These are phyloP conservation scores for Cyclina sinensis DNA, from an alignment of 1,140 invertebrate genomes.

Conservation along the genomic window DNA sequence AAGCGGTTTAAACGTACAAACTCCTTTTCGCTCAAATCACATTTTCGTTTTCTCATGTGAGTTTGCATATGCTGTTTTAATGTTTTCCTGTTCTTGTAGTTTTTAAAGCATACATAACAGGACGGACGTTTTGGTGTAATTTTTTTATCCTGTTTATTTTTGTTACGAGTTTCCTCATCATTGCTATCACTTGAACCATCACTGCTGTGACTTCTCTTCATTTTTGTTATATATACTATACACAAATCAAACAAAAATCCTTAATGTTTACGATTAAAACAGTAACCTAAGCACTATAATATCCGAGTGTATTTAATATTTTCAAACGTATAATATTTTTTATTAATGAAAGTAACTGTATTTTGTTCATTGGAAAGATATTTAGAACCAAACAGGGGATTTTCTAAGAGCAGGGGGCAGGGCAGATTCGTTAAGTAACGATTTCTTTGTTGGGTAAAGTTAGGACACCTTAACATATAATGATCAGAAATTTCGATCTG, in stretches of 20 bases:
- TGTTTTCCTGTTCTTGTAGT: conserved; percentile 1
- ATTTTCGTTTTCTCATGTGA: conserved; percentile 24
- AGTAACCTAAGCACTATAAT: neutral
- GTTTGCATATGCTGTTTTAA: conserved; percentile 30
- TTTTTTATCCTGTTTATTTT: neutral
- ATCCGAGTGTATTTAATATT: conserved; percentile 20
- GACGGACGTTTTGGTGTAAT: neutral
- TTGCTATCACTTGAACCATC: neutral
- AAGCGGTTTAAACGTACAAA: conserved; percentile 2
- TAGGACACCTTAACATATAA: too few relatives aligned
- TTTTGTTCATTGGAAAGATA: too few relatives aligned
- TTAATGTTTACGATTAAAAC: conserved; percentile 4
- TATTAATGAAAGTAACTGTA: too few relatives aligned
- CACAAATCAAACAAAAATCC: neutral
- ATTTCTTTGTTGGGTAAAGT: too few relatives aligned
- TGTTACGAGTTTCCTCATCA: neutral
- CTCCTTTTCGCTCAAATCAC: neutral
- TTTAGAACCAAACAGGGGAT: too few relatives aligned
- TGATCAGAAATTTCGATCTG: too few relatives aligned
- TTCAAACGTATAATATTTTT: neutral
- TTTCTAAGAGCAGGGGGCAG: too few relatives aligned
- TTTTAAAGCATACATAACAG: conserved; percentile 21
- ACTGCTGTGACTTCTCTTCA: neutral
- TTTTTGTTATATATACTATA: conserved; percentile 8
- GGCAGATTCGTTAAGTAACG: too few relatives aligned